Evolutionary conservation across 2,113 vertebrate genomes (phyloP).

Genomic region (Paedocypris sp.): DNA sequence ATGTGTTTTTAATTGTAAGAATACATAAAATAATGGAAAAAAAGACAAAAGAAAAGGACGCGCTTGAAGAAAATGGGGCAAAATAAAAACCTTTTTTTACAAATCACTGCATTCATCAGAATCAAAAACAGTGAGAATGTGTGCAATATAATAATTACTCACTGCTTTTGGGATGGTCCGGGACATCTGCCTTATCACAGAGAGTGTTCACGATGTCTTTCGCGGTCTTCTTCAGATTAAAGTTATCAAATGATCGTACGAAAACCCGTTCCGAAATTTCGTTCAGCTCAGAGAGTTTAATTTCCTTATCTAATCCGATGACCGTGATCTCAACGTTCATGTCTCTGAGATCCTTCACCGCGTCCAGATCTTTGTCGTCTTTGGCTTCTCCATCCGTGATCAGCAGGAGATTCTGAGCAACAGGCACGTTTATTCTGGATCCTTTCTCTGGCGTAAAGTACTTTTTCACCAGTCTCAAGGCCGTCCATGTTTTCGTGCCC

Average conservation of each 20-base stretch:
- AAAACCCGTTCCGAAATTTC: conserved; percentile 55
- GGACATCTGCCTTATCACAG: background rate
- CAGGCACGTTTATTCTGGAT: conserved; percentile 35
- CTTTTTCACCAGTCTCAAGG: conserved; percentile 36
- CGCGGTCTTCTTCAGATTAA: conserved; percentile 16
- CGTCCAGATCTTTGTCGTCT: conserved; percentile 40
- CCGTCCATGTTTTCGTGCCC: conserved; percentile 48
- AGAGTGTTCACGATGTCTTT: conserved; percentile 1
- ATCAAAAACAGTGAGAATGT: too few relatives aligned
- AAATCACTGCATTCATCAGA: too few relatives aligned
- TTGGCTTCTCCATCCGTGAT: conserved; percentile 61
- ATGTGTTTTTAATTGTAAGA: too few relatives aligned
- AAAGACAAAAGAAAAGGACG: too few relatives aligned
- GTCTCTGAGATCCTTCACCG: conserved; percentile 37
- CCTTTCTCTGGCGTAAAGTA: conserved; percentile 53
- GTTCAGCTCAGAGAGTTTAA: conserved; percentile 47
- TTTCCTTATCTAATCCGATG: conserved; percentile 48
- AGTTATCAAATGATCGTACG: conserved; percentile 38
- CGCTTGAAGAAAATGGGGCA: too few relatives aligned
- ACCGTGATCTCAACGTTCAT: conserved; percentile 50
- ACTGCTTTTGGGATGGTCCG: background rate
- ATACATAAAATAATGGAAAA: too few relatives aligned
- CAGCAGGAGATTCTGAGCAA: conserved; percentile 63
- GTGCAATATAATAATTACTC: too few relatives aligned
- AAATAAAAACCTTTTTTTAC: too few relatives aligned